phyloP scores from a whole-genome alignment of 2,797 vertebrate genomes.

The Antennarius maculatus region DNA sequence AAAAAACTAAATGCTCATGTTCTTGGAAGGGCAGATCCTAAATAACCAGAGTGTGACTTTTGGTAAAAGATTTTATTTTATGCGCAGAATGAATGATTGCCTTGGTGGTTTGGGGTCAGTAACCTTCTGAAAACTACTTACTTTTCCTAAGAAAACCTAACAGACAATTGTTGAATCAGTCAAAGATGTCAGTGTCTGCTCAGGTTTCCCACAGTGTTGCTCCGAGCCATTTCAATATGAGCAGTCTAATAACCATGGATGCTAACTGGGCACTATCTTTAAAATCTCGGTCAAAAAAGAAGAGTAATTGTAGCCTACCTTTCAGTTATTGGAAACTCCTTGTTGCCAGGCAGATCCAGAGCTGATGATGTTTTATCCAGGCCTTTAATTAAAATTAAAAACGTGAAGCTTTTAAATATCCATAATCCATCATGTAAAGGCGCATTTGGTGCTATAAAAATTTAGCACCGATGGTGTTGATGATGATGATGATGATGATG shows the following conservation, averaged over 20 bases:
- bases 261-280: background rate
- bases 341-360: background rate
- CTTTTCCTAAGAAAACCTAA: background rate
- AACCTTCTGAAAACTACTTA: too few relatives aligned
- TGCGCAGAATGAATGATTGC: background rate
- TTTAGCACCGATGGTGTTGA: conserved; percentile 11
- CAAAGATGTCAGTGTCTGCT: background rate
- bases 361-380: background rate
- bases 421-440: conserved; percentile 22
- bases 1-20: too few relatives aligned
- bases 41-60: too few relatives aligned
- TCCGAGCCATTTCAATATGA: background rate
- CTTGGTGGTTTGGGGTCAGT: too few relatives aligned
- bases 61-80: too few relatives aligned
- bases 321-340: conserved; percentile 6
- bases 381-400: conserved; percentile 36
- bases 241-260: background rate
- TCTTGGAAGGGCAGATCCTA: background rate
- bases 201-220: background rate
- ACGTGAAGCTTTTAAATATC: background rate
- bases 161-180: background rate
- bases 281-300: background rate
- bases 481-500: background rate
- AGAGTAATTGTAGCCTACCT: conserved; percentile 50
- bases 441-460: background rate